phyloP scores from a whole-genome alignment of 2,888 invertebrate species.

The Eudemis profundana region DNA sequence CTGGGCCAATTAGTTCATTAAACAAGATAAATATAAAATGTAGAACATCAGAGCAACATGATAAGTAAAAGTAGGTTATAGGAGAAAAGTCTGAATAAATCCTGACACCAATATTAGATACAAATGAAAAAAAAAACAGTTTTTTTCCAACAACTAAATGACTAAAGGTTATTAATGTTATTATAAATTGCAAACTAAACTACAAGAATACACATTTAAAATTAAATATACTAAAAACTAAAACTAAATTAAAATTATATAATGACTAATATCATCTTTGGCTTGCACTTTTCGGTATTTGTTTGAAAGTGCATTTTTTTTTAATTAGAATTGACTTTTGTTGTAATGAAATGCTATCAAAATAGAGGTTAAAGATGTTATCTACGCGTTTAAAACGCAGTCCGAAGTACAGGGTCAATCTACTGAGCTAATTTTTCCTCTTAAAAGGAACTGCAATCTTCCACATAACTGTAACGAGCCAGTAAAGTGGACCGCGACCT shows the following conservation, averaged over 20 bases:
- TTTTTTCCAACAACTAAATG: no score
- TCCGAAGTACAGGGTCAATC: conserved; percentile 39
- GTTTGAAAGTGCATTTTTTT: conserved; percentile 5
- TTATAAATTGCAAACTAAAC: no score
- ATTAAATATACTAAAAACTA: no score
- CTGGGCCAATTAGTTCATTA: conserved; percentile 5
- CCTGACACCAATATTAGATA: no score
- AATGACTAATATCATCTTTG: background rate
- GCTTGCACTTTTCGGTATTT: background rate
- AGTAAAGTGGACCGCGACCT: conserved; percentile 43
- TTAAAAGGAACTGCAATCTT: conserved; percentile 39
- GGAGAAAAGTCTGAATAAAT: no score
- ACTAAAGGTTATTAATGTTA: background rate
- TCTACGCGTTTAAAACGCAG: conserved; percentile 8
- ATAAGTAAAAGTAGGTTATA: conserved; percentile 13
- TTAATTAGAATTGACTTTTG: conserved; percentile 8
- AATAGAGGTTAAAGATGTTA: conserved; percentile 25
- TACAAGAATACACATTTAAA: no score
- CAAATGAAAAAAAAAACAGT: background rate
- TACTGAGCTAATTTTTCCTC: conserved; percentile 24
- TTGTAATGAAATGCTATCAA: background rate
- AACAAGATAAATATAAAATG: conserved; percentile 8
- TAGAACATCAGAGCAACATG: conserved; percentile 3
- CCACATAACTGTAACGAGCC: conserved; percentile 41
- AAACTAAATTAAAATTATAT: no score